These are phyloP conservation scores for Lepus europaeus DNA, from an alignment of 2,113 vertebrate species.

Conservation along the genomic window DNA sequence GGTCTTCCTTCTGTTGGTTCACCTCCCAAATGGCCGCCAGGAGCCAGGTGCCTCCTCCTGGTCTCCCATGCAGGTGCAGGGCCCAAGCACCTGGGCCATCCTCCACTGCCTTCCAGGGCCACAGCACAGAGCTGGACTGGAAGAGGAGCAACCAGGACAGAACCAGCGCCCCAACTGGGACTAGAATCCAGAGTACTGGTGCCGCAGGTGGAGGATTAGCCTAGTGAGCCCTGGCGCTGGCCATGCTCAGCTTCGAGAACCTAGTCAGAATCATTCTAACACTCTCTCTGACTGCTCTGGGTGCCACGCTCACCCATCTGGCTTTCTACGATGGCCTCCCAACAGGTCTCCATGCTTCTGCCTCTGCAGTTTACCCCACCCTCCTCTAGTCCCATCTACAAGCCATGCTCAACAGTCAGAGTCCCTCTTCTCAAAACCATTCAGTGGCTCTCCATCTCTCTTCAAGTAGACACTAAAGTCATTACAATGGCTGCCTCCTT, in stretches of 20 bases:
- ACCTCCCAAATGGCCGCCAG: too few relatives aligned
- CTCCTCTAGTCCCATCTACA: background rate
- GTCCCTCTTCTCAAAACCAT: background rate
- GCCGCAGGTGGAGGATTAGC: too few relatives aligned
- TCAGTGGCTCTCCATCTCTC: background rate
- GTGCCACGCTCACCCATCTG: background rate
- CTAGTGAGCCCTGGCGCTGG: too few relatives aligned
- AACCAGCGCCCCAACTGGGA: too few relatives aligned
- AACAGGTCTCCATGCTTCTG: background rate
- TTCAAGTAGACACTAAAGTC: background rate
- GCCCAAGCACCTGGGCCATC: too few relatives aligned
- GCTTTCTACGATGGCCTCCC: background rate
- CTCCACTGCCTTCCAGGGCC: too few relatives aligned
- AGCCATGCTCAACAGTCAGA: background rate
- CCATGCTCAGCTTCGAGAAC: background rate
- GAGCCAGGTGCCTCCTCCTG: too few relatives aligned
- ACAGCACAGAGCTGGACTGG: too few relatives aligned
- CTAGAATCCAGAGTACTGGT: too few relatives aligned
- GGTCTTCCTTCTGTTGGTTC: too few relatives aligned
- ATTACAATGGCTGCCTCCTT: background rate
- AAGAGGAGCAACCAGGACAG: too few relatives aligned
- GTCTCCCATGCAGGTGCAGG: too few relatives aligned
- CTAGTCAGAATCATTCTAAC: background rate
- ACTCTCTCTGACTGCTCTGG: background rate
- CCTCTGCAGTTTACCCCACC: background rate